Percentiles rank a stretch among this genome's conserved stretches.
These are phyloP conservation scores for Malthinus seriepunctatus DNA, from an alignment of 2,888 invertebrate species.

Conservation along the genomic window DNA sequence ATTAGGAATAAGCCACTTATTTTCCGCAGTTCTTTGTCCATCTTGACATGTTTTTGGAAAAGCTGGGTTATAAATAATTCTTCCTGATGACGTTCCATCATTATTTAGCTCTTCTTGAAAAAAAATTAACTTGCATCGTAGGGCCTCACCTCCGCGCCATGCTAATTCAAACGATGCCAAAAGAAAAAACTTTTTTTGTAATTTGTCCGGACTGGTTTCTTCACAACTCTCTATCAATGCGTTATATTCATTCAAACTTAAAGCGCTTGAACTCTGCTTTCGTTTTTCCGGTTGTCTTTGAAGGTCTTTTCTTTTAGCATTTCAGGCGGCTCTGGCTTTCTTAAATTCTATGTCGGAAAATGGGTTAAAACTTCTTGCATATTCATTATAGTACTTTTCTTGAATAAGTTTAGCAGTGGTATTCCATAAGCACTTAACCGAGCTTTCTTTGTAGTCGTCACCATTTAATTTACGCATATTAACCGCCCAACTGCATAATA, in stretches of 20 bases:
- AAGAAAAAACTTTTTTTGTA: background rate
- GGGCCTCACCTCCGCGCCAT: background rate
- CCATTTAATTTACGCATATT: conserved; percentile 30
- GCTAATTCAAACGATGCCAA: background rate
- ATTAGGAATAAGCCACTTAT: background rate
- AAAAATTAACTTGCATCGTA: background rate
- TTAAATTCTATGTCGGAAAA: background rate
- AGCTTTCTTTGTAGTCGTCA: conserved; percentile 30
- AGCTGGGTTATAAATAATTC: background rate
- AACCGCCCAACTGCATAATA: conserved; percentile 24
- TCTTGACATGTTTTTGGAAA: background rate
- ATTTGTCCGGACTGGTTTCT: background rate
- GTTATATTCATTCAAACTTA: background rate
- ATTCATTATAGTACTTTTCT: conserved; percentile 13
- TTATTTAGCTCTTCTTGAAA: background rate
- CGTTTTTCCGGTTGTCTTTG: conserved; percentile 23
- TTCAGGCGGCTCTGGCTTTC: background rate
- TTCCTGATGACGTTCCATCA: background rate
- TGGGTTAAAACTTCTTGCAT: background rate
- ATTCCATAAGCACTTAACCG: conserved; percentile 30
- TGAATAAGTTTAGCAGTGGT: conserved; percentile 22
- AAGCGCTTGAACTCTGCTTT: conserved; percentile 11
- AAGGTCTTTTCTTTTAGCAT: conserved; percentile 5
- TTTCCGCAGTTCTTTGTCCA: background rate
- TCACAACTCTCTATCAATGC: background rate